phyloP scores from a whole-genome alignment of 2,888 invertebrate species.

The Gisinianus flammeolus region DNA sequence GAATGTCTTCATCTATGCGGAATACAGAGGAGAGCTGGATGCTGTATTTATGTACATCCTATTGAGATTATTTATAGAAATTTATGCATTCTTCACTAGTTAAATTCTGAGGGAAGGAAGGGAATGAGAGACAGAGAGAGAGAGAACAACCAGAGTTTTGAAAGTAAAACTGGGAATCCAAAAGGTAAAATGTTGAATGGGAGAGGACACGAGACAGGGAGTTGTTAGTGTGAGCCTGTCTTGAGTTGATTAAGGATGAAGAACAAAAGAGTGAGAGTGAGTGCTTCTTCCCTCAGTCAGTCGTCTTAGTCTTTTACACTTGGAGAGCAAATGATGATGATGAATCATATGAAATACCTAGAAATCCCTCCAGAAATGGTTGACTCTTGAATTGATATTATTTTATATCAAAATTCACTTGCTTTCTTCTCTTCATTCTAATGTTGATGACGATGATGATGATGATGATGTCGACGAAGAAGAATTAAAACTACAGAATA shows the following conservation, averaged over 20 bases:
- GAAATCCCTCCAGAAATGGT: neutral
- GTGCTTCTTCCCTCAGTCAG: neutral
- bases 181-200: neutral
- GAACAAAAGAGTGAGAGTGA: neutral
- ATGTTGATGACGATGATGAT: neutral
- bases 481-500: neutral
- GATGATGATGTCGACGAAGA: neutral
- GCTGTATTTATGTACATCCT: too few species aligned
- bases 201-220: neutral
- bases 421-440: neutral
- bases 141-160: neutral
- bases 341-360: neutral
- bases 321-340: neutral
- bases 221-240: neutral
- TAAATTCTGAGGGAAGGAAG: neutral
- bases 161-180: neutral
- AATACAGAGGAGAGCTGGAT: too few species aligned
- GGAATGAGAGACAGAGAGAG: neutral
- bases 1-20: too few species aligned
- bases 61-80: too few species aligned
- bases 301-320: neutral
- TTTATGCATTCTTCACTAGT: too few species aligned
- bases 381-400: conserved; percentile 8
- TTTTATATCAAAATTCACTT: conserved; percentile 6
- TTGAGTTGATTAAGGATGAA: conserved; percentile 7